Conservation (phyloP, 2,797 vertebrate genomes). For the Zalophus californianus region DNA sequence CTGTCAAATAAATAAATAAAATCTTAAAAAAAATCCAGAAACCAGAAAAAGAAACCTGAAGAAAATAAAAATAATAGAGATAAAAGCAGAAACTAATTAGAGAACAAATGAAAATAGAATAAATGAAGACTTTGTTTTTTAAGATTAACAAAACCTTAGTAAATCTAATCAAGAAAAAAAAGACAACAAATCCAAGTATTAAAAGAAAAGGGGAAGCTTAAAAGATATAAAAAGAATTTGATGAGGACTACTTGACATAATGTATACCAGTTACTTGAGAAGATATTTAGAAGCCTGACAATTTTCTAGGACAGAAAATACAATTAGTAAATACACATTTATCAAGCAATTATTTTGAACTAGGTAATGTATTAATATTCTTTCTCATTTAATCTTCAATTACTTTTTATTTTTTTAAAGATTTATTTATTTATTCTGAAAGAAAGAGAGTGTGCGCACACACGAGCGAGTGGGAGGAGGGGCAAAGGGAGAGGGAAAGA, state of each 20-base stretch:
- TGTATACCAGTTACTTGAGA: not conserved
- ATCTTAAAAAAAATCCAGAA: not conserved
- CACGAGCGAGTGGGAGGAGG: not conserved
- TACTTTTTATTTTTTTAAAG: not conserved
- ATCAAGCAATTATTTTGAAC: not conserved
- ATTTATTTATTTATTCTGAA: not conserved
- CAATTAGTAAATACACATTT: conserved; percentile 10
- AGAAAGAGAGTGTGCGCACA: not conserved
- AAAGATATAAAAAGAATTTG: not conserved
- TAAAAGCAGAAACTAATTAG: conserved; percentile 2
- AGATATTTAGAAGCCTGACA: conserved; percentile 30
- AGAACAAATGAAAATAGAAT: conserved; percentile 32
- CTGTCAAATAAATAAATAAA: too few relatives aligned
- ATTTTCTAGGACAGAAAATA: conserved; percentile 50
- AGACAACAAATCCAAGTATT: not conserved
- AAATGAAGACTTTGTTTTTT: conserved; percentile 35
- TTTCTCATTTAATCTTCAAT: conserved; percentile 5
- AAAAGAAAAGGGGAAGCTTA: conserved; percentile 34
- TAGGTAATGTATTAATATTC: not conserved
- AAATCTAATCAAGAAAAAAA: conserved; percentile 24
- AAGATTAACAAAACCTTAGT: conserved; percentile 33
- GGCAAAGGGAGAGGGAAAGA: not conserved
- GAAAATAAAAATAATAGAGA: conserved; percentile 4
- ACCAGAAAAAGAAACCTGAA: not conserved
- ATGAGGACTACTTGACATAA: not conserved